Evolutionary conservation across 64 coral and sea anemone genomes (phyloP), one percentile per base, ranked within the genome.

Genomic region (Montipora efflorescens): DNA sequence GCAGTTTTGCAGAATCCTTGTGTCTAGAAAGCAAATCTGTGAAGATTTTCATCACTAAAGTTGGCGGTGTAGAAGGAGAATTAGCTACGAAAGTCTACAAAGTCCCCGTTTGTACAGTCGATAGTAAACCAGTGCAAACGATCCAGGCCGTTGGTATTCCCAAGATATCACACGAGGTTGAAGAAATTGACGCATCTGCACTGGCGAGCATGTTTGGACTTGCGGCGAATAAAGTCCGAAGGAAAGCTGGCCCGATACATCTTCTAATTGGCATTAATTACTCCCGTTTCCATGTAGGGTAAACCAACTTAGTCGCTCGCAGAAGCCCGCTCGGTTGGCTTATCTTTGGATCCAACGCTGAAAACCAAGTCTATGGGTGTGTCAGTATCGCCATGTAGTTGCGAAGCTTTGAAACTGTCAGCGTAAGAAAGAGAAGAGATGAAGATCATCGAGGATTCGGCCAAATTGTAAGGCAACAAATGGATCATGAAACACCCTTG

Each of bases 341-440:
- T 69, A 46, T 97, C 7, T 97, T 94, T 64, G 92, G 95, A 46
- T 67, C 75, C 22, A 85, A 82, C 18, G 49, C 48, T 67, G 76
- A 90, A 90, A 59, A 96, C 91, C 5, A 82, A 97, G 88, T 87
- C 75, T 36, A 97, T 97, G 95, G 95, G 95, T 80, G 95, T 97
- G 11, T 80, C 52, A 12, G 69, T 52, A 13, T 77, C 73, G 70
- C 82, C 87, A 48, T 97, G 95, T 67, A 76, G 82, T 8, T 94
- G 92, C 76, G 22, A 84, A 85, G 83, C 83, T 8, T 75, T 46
- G 14, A 71, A 94, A 50, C 68, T 97, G 86, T 79, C 90, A 0
- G 16, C n/a, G n/a, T 61, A 87, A 21, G 81, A 95, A 58, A 78
- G 89, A 74, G 23, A 25, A 15, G 88, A 92, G 48, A 71, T 94